phyloP scores from a whole-genome alignment of 1,140 invertebrate genomes.

The Nasonia giraulti region DNA sequence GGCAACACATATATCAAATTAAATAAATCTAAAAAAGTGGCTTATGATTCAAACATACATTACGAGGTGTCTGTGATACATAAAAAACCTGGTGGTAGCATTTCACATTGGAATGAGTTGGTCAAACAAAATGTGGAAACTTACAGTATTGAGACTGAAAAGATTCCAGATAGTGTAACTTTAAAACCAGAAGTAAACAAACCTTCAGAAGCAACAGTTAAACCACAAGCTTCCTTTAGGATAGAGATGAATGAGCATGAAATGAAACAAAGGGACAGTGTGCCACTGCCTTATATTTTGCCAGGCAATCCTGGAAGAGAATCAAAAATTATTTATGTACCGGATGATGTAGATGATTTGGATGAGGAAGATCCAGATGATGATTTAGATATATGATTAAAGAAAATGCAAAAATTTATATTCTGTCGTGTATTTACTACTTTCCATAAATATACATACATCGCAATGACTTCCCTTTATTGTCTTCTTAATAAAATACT shows the following conservation, averaged over 20 bases:
- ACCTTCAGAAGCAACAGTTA: slow-evolving; percentile 34
- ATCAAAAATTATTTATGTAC: slow-evolving; percentile 74
- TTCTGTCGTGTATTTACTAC: slow-evolving; percentile 55
- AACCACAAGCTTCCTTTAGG: slow-evolving; percentile 66
- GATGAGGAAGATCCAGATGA: slow-evolving; percentile 78
- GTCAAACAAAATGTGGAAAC: slow-evolving; percentile 61
- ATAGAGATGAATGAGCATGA: slow-evolving; percentile 67
- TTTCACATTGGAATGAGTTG: slow-evolving; percentile 60
- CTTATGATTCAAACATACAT: slow-evolving; percentile 55
- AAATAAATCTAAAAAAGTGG: slow-evolving; percentile 49
- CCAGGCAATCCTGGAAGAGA: slow-evolving; percentile 58
- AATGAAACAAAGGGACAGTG: slow-evolving; percentile 66
- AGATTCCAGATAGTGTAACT: slow-evolving; percentile 40
- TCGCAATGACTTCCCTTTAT: slow-evolving; percentile 27
- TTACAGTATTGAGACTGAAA: slow-evolving; percentile 57
- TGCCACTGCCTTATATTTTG: slow-evolving; percentile 64
- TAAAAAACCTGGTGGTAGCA: slow-evolving; percentile 61
- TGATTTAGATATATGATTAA: slow-evolving; percentile 69
- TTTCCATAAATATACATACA: slow-evolving; percentile 2
- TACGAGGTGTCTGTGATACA: slow-evolving; percentile 60
- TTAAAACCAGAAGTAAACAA: slow-evolving; percentile 51
- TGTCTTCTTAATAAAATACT: slow-evolving; percentile 45
- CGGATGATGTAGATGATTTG: slow-evolving; percentile 75
- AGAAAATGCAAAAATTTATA: slow-evolving; percentile 41
- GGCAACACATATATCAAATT: slow-evolving; percentile 67